Evolutionary conservation across 1,140 invertebrate genomes (phyloP).

Genomic region (Chlorops oryzae): DNA sequence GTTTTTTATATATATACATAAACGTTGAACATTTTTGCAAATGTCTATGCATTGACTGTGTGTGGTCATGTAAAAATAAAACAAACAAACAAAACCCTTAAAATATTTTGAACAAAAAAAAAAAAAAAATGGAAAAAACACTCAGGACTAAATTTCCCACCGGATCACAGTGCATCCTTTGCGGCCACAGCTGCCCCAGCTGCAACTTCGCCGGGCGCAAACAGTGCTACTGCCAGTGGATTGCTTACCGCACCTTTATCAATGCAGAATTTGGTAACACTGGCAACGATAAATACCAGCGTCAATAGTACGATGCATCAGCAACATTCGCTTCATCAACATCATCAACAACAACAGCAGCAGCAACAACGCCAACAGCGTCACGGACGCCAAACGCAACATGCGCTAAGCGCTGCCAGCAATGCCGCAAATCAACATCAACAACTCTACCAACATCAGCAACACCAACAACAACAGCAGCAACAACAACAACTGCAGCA

Average conservation of each 20-base stretch:
- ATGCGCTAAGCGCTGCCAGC: constrained; percentile 4
- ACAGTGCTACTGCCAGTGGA: constrained; percentile 44
- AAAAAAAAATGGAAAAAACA: constrained; percentile 29
- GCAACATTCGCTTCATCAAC: constrained; percentile 45
- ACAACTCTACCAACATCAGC: background rate
- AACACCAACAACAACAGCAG: constrained; percentile 8
- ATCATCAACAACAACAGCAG: constrained; percentile 49
- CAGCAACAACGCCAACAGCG: constrained; percentile 25
- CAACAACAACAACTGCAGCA: constrained; percentile 15
- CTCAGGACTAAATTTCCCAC: constrained; percentile 49
- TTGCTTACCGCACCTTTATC: constrained; percentile 66
- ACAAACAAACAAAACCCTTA: constrained; percentile 22
- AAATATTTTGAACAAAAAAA: constrained; percentile 19
- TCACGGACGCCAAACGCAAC: constrained; percentile 32
- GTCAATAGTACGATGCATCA: background rate
- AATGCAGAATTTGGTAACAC: constrained; percentile 82
- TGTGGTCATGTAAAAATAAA: constrained; percentile 46
- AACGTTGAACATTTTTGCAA: constrained; percentile 49
- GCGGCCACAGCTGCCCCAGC: constrained; percentile 33
- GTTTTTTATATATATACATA: constrained; percentile 46
- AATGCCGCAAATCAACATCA: background rate
- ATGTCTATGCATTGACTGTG: constrained; percentile 48
- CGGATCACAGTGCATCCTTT: constrained; percentile 45
- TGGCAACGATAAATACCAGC: constrained; percentile 68
- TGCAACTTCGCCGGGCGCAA: background rate